Evolutionary conservation across 2,113 vertebrate species (phyloP), one percentile per base, ranked within the genome.

Genomic region (Aptenodytes patagonicus): DNA sequence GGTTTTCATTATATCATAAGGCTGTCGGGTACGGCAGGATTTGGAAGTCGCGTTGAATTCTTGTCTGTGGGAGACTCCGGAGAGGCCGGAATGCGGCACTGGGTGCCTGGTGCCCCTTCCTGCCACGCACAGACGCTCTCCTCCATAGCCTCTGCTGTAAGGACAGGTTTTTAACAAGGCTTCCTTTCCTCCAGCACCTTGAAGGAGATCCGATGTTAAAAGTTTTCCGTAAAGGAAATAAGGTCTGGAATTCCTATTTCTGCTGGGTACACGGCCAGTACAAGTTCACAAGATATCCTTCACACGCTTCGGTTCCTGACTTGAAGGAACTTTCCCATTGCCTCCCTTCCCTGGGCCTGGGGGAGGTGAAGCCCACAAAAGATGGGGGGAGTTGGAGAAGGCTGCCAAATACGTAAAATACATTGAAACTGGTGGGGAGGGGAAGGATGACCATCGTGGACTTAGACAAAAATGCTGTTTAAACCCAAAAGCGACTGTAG

Each of bases 401-500:
- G n/a, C 57, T 86, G 38, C 54, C 3, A 7, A 34, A 29, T 17
- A 16, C 0, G 13, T 47, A 55, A 95, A 94, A 22, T 34, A 51
- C 7, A 8, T 17, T 3, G 17, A 13, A 92, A 61, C 22, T 24
- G 46, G 32, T 51, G 47, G 47, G 49, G 13, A 54, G 31, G 20
- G 36, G 16, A 36, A 52, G 24, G 36, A 9, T 2, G 1, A 28
- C 14, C 1, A 0, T 15, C 4, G 5, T 11, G 6, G 2, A 6
- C n/a, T 79, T 13, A 15, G 46, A 14, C n/a, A 73, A 52, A 61
- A 88, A 4, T 1, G 2, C 10, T 36, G 3, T 54, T 87, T 17
- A 25, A 88, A 60, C 25, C 40, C 10, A 14, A 4, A 80, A 55
- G 58, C 6, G 40, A 14, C 22, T 26, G 7, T 11, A 28, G 11